These are phyloP conservation scores for Holothuria glaberrima DNA, from an alignment of 35 echinoderm and acorn worm genomes.

Conservation along the genomic window DNA sequence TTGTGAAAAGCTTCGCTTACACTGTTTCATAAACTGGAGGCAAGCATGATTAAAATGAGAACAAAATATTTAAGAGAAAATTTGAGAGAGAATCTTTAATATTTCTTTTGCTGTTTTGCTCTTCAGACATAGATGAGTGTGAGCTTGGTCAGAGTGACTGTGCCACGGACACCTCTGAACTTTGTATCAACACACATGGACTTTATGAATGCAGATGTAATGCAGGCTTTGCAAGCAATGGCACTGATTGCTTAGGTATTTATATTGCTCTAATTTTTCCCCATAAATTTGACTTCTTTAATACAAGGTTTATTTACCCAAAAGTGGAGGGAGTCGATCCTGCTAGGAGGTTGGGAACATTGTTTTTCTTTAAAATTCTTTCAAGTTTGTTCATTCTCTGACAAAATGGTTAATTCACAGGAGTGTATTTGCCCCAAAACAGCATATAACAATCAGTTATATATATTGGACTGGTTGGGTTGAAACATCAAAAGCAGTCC, in stretches of 20 bases:
- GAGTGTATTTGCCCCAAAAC: too few relatives aligned
- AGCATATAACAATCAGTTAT: too few relatives aligned
- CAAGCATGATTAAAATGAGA: not conserved
- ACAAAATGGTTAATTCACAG: too few relatives aligned
- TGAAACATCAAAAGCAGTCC: too few relatives aligned
- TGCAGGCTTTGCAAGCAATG: conserved; percentile 43
- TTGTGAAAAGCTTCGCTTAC: not conserved
- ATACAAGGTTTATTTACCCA: too few relatives aligned
- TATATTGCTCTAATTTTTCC: too few relatives aligned
- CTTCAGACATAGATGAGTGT: conserved; percentile 35
- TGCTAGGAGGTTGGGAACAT: too few relatives aligned
- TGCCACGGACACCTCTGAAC: not conserved
- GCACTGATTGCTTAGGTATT: conserved; percentile 42
- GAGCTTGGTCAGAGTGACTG: conserved; percentile 12
- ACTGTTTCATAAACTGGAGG: not conserved
- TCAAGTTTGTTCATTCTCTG: too few relatives aligned
- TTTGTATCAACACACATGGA: conserved; percentile 58
- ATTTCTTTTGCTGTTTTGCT: not conserved
- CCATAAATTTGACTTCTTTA: too few relatives aligned
- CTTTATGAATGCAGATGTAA: conserved; percentile 57
- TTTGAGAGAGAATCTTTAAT: not conserved
- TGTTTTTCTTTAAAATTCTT: too few relatives aligned
- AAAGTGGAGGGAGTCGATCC: too few relatives aligned
- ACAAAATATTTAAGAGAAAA: not conserved
- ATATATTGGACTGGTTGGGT: too few relatives aligned